Evolutionary conservation across 2,113 vertebrate species (phyloP).

Genomic region (Amphiprion ocellaris): DNA sequence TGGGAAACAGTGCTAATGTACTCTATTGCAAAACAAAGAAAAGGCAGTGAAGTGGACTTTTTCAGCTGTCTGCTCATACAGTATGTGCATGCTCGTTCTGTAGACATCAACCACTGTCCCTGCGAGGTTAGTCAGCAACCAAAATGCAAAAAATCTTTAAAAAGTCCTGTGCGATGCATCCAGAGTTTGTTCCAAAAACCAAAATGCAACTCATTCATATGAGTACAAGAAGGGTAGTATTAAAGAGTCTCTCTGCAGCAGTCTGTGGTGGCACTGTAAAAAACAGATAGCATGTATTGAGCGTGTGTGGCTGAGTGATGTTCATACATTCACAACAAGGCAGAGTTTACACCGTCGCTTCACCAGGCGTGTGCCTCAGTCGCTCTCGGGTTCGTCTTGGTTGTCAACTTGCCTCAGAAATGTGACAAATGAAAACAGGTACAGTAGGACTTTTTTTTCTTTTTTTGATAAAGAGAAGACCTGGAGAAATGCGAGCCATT

Average conservation of each 20-base stretch:
- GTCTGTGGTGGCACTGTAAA: constrained; percentile 66
- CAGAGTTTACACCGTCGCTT: constrained; percentile 58
- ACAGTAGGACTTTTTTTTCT: constrained; percentile 9
- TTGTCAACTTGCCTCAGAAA: constrained; percentile 54
- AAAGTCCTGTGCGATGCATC: constrained; percentile 34
- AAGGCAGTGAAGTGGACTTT: constrained; percentile 82
- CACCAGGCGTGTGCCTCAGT: constrained; percentile 29
- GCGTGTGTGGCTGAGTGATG: constrained; percentile 71
- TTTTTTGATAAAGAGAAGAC: constrained; percentile 1
- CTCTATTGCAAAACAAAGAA: constrained; percentile 82
- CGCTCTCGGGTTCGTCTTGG: constrained; percentile 5
- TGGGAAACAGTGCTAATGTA: constrained; percentile 85
- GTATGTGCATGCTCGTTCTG: constrained; percentile 75
- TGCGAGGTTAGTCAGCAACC: constrained; percentile 48
- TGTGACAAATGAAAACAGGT: constrained; percentile 33
- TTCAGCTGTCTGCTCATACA: constrained; percentile 64
- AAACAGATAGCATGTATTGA: constrained; percentile 62
- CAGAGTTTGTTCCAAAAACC: constrained; percentile 30
- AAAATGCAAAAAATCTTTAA: constrained; percentile 56
- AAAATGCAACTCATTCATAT: constrained; percentile 35
- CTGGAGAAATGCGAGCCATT: constrained; percentile 12
- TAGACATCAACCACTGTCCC: constrained; percentile 40
- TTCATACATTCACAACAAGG: constrained; percentile 85
- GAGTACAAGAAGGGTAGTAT: constrained; percentile 60
- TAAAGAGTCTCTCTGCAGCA: constrained; percentile 70